These are phyloP conservation scores for Acinonyx jubatus DNA, from an alignment of 2,113 vertebrate genomes.

Conservation along the genomic window DNA sequence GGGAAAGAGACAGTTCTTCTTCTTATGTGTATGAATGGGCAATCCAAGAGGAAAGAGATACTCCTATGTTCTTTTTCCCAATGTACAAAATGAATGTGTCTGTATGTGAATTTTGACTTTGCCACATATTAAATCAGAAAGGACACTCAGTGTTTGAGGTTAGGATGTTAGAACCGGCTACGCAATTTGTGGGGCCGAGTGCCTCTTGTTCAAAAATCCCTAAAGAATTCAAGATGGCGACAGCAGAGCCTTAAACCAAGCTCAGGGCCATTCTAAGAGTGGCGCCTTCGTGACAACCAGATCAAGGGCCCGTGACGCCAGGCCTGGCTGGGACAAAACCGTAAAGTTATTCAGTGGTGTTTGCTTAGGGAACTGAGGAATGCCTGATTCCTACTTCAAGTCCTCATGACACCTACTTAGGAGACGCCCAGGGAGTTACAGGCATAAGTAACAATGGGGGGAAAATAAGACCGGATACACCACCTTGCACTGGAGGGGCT, in stretches of 20 bases:
- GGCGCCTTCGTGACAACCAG: neutral
- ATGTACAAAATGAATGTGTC: neutral
- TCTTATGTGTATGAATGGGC: neutral
- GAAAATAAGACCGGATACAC: neutral
- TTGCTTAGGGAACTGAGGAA: neutral
- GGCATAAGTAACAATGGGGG: neutral
- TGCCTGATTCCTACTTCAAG: neutral
- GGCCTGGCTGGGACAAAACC: neutral
- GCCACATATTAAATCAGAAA: neutral
- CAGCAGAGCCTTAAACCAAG: neutral
- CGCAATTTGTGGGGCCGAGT: neutral
- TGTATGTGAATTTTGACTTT: neutral
- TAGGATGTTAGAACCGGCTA: neutral
- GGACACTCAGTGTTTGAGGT: neutral
- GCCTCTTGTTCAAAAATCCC: neutral
- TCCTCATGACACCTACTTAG: neutral
- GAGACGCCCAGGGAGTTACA: neutral
- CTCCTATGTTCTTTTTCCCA: neutral
- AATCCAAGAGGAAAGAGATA: neutral
- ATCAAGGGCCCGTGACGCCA: neutral
- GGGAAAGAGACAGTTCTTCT: neutral
- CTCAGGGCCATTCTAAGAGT: neutral
- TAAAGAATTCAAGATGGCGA: neutral
- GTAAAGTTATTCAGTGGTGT: neutral
- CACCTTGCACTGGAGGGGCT: neutral